Conservation (phyloP, 2,113 vertebrate genomes). For the Aplodontia rufa region DNA sequence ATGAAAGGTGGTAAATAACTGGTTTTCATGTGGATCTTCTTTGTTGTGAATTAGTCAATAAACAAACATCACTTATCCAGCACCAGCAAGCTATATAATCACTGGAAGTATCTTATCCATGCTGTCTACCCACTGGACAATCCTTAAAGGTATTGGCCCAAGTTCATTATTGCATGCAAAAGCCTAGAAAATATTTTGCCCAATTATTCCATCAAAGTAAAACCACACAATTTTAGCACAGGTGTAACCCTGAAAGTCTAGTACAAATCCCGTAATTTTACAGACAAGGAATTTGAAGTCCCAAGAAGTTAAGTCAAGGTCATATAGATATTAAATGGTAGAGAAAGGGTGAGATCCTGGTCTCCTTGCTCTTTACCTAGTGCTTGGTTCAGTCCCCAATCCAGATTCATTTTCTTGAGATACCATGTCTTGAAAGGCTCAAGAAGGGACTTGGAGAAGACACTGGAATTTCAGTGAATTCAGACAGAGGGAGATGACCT, state of each 20-base stretch:
- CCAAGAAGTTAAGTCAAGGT: background rate
- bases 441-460: background rate
- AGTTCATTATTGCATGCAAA: background rate
- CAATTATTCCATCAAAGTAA: conserved; percentile 5
- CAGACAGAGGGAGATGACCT: background rate
- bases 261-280: background rate
- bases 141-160: background rate
- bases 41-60: conserved; percentile 12
- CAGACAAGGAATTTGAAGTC: background rate
- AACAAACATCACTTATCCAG: background rate
- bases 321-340: background rate
- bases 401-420: background rate
- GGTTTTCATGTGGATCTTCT: background rate
- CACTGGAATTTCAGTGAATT: background rate
- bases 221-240: background rate
- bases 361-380: background rate
- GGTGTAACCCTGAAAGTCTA: background rate
- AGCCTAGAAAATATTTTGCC: background rate
- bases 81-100: background rate
- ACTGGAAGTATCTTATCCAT: background rate
- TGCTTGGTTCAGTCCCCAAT: background rate
- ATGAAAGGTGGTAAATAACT: background rate
- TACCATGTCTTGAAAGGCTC: background rate
- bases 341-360: background rate
- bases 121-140: background rate